phyloP scores from a whole-genome alignment of 2,888 invertebrate genomes.

The Lutraria lutraria region DNA sequence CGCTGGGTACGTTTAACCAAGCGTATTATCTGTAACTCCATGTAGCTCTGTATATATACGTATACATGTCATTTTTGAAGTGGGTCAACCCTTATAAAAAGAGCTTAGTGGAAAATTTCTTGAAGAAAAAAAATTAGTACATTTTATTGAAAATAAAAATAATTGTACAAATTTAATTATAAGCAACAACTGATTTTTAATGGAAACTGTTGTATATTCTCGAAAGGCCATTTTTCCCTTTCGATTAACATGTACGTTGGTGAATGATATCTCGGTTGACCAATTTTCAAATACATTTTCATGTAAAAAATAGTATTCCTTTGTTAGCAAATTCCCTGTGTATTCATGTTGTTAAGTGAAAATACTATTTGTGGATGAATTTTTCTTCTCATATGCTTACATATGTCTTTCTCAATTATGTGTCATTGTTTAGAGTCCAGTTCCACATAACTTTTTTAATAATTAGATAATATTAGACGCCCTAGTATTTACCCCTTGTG shows the following conservation, averaged over 20 bases:
- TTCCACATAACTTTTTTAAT: no score
- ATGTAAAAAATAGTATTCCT: not conserved
- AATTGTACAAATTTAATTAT: no score
- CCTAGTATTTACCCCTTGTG: no score
- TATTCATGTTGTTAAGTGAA: not conserved
- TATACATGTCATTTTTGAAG: not conserved
- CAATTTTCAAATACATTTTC: slow-evolving; percentile 8
- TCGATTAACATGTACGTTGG: no score
- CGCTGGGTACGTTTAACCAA: slow-evolving; percentile 12
- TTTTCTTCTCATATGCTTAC: not conserved
- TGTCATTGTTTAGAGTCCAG: no score
- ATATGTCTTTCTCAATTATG: not conserved
- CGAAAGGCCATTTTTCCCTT: no score
- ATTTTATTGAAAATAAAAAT: no score
- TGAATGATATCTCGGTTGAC: not conserved
- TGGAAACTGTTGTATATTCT: no score
- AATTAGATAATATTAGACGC: no score
- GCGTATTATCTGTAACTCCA: slow-evolving; percentile 1
- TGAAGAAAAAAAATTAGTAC: no score
- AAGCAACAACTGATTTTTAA: no score
- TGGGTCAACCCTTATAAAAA: not conserved
- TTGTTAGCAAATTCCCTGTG: not conserved
- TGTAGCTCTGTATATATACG: not conserved
- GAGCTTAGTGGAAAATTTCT: not conserved
- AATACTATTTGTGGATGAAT: not conserved